A percentile compares a stretch with the other conserved stretches of the same genome.
These are phyloP conservation scores for Psix sp. DNA, from an alignment of 1,140 invertebrate genomes.

Conservation along the genomic window DNA sequence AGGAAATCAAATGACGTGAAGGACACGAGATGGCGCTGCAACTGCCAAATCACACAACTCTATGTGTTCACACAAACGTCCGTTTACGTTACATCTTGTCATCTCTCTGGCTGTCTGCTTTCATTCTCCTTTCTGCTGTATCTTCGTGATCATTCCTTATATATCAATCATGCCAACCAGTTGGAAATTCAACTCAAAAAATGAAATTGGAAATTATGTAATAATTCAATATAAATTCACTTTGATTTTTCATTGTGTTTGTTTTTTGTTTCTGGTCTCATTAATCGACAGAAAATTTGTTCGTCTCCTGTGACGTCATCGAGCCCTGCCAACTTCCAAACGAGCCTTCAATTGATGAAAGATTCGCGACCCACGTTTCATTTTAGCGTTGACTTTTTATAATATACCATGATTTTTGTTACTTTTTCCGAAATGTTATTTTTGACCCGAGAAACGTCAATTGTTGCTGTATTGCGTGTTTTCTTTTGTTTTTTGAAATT, in stretches of 20 bases:
- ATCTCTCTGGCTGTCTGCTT: constrained; percentile 42
- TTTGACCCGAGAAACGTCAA: neutral
- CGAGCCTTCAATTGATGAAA: constrained; percentile 10
- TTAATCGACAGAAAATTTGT: too few species aligned
- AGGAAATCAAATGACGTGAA: neutral
- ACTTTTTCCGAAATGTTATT: too few species aligned
- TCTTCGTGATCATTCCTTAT: constrained; percentile 68
- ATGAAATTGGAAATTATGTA: constrained; percentile 69
- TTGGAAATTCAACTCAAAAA: constrained; percentile 72
- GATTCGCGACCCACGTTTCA: too few species aligned
- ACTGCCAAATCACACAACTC: neutral
- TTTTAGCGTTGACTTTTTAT: too few species aligned
- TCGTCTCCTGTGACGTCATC: constrained; percentile 18
- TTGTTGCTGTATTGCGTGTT: neutral
- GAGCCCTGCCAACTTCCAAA: constrained; percentile 11
- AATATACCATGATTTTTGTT: too few species aligned
- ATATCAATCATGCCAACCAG: constrained; percentile 72
- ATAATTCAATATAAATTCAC: constrained; percentile 9
- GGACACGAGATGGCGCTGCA: constrained; percentile 4
- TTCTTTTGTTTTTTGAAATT: neutral
- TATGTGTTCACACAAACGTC: constrained; percentile 1
- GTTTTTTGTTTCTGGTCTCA: constrained; percentile 20
- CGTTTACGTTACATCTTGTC: constrained; percentile 19
- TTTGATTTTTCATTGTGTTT: neutral
- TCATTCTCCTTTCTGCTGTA: constrained; percentile 72